Base-by-base conservation (phyloP, 2,797 vertebrate species). In the Sebastes umbrosus region DNA sequence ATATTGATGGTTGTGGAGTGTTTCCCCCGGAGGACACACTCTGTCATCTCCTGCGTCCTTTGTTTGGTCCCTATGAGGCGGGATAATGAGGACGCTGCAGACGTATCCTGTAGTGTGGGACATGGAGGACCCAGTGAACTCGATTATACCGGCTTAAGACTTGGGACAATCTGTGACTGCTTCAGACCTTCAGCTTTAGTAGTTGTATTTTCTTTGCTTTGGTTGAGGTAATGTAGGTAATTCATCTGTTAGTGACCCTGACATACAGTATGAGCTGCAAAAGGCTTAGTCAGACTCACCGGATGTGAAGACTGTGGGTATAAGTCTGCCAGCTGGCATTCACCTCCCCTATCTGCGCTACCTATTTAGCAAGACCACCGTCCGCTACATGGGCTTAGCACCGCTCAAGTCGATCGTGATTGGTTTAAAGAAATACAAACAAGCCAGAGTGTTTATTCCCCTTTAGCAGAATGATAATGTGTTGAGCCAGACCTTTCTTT, bases 1-100 rank as follows among this genome's bases (percentile, higher is more conserved):
- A 2, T 85, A 87, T 87, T 78, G 79, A 86, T 71, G 73, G 32
- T 3, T 50, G 27, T 27, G 55, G 43, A 67, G 67, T 59, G 69
- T 75, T 80, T 59, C 32, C 52, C 25, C 77, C 67, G 14, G 68
- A 65, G 77, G 80, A 67, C 69, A 52, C 68, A n/a, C 70, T 69
- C 55, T 55, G 57, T 84, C 77, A 73, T 62, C 66, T 65, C 58
- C 46, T 65, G 25, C 75, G 52, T 73, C 77, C 55, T 76, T 57
- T 83, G 77, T 81, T 65, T 77, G 55, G 55, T 59, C 18, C 31
- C 1, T 69, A 6, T 60, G 52, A 46, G 67, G 74, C 55, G 67
- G 65, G 43, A 50, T 77, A 59, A 63, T 73, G 75, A 59, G 79
- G 54, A 76, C 3, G 22, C 43, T 60, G 69, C 24, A 63, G 54